Base-by-base conservation (phyloP, 2,797 vertebrate genomes). In the Podargus strigoides region DNA sequence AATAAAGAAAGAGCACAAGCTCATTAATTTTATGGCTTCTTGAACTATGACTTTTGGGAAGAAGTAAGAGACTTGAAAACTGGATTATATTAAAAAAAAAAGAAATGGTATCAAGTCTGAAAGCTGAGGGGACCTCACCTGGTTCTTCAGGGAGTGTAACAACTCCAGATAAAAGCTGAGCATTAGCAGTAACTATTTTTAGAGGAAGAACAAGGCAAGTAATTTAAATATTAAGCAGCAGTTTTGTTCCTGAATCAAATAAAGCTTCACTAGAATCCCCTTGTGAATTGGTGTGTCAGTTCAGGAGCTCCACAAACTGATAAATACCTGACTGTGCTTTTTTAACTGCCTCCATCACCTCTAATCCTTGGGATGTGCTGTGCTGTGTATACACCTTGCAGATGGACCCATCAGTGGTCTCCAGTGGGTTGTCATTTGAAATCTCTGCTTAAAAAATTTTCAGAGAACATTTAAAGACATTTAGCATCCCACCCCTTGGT, bases 321-420 rank as follows among this genome's bases (percentile, higher is more conserved):
- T 68, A 39, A 85, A 49, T 19, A 14, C 46, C 67, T 50, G 26
- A 10, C 23, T 2, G 3, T 42, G 24, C 1, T 0, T 47, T 89
- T 69, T 39, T 63, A 36, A 9, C 47, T 79, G 37, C 22, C 15
- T 42, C 41, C 32, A 5, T 59, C 4, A 0, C 5, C 42, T 47
- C 49, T n/a, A 1, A n/a, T 32, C 28, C 77, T 64, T 0, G 0
- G 53, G 37, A 39, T 19, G 44, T 0, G 1, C 49, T 47, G 50
- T 72, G 66, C 69, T 11, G 2, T 3, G 46, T 32, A 21, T 22
- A 5, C 2, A 14, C n/a, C n/a, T 37, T 53, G 36, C 18, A 52
- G 39, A 34, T 36, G 73, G 66, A 21, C 24, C 41, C n/a, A 32
- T 47, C 70, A 85, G 83, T 50, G 47, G 11, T 1, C n/a, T 79